Base-by-base conservation (phyloP, 1,140 invertebrate species). In the Choristoneura fumiferana region DNA sequence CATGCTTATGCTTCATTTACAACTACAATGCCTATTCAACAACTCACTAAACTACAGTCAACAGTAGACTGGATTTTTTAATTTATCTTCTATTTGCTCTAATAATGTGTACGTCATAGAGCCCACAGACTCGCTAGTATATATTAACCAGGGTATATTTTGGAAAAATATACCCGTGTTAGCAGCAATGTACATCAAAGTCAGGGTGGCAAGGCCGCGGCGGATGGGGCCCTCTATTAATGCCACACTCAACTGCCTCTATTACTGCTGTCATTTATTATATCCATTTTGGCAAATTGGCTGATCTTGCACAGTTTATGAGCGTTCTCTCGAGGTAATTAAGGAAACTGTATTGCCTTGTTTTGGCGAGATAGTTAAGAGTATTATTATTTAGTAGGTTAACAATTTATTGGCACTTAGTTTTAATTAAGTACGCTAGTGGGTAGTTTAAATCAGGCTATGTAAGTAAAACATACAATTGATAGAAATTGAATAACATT, bases 221-320 rank as follows among this genome's bases (percentile, higher is more conserved):
- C 34, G 43, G 18, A 49, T 12, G 43, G n/a, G 76, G 77, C 79
- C 75, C 73, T 82, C 82, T 88, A 88, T 86, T 88, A 86, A 85
- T 88, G 81, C 78, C 84, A 73, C 75, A 83, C 84, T 84, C 80
- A 78, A 84, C 74, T 74, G 71, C 78, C 79, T 83, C 83, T 88
- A 86, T 88, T 88, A 88, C 82, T 71, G 65, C 73, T 79, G 74
- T 81, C 83, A 84, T 88, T 86, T 86, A 81, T 88, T 88, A 85
- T 86, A 88, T 83, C 81, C 82, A 83, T 85, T 88, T 85, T 81
- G 73, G 71, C 85, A 73, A 86, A 88, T 85, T 86, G 76, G 73
- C 72, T 76, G 73, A 83, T 86, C 81, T 78, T 75, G 67, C 71
- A 69, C 74, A 57, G 15, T 53, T 49, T 49, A 62, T 45, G 49